A percentile compares a stretch with the other conserved stretches of the same genome.
phyloP scores from a whole-genome alignment of 1,140 invertebrate species.

The Dysdera silvatica region DNA sequence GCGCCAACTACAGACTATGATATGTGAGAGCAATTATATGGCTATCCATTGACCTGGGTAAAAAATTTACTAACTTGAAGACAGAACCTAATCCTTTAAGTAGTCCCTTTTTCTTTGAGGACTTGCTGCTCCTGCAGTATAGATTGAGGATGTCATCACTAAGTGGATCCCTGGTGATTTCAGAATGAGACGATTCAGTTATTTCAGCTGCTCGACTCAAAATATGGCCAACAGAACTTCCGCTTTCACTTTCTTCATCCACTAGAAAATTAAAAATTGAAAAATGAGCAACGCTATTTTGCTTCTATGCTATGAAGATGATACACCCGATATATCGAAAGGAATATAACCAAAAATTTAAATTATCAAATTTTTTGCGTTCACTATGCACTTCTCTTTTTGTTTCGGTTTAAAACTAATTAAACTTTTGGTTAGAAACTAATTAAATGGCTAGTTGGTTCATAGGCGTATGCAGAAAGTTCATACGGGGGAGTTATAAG shows the following conservation, averaged over 20 bases:
- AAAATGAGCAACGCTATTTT: no score
- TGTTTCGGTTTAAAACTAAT: no score
- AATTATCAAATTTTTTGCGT: no score
- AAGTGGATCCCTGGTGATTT: constrained; percentile 47
- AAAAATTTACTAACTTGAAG: constrained; percentile 52
- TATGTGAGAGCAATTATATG: background rate
- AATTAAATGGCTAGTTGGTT: no score
- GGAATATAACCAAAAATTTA: no score
- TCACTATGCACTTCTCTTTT: no score
- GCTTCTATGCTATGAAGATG: no score
- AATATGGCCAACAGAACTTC: constrained; percentile 52
- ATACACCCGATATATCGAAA: no score
- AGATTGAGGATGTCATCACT: constrained; percentile 17
- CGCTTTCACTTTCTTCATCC: constrained; percentile 51
- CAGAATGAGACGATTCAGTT: constrained; percentile 54
- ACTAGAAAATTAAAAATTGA: constrained; percentile 37
- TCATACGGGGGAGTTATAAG: no score
- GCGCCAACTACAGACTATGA: background rate
- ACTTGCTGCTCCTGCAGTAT: constrained; percentile 46
- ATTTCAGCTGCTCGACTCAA: constrained; percentile 58
- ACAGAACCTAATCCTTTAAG: constrained; percentile 71
- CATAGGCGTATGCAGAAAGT: no score
- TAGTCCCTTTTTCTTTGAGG: constrained; percentile 62
- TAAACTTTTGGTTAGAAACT: no score
- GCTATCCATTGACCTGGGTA: background rate